phyloP scores from a whole-genome alignment of 2,113 vertebrate genomes.

The Petroica traversi region DNA sequence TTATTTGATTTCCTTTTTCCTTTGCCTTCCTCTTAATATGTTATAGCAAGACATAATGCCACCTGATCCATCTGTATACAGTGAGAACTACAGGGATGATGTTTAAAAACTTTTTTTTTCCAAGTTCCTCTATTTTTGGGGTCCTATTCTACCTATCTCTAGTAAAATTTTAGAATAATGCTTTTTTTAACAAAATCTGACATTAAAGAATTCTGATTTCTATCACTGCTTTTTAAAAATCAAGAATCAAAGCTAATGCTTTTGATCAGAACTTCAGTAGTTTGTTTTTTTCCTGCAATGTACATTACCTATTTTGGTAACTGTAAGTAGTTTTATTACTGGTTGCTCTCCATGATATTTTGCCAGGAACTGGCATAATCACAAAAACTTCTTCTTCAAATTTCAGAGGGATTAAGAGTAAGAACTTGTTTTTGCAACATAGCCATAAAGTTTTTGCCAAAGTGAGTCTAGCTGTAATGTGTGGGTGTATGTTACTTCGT shows the following conservation, averaged over 20 bases:
- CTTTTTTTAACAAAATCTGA: not conserved
- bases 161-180: not conserved
- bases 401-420: slow-evolving; percentile 1
- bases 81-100: not conserved
- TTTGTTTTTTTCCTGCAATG: not conserved
- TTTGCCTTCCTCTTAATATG: not conserved
- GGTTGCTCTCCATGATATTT: not conserved
- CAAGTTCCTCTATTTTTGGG: not conserved
- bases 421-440: not conserved
- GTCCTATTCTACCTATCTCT: not conserved
- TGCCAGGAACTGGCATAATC: not conserved
- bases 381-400: not conserved
- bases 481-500: not conserved
- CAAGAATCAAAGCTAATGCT: not conserved
- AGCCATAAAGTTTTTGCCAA: not conserved
- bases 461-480: not conserved
- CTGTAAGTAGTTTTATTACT: not conserved
- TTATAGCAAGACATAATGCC: not conserved
- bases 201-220: not conserved
- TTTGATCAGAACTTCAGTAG: not conserved
- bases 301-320: not conserved
- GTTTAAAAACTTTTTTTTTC: not conserved
- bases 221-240: not conserved
- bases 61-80: not conserved
- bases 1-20: not conserved